Percentiles rank a stretch among this genome's conserved stretches.
Evolutionary conservation across 1,140 invertebrate genomes (phyloP).

Genomic region (Oedothorax gibbosus): DNA sequence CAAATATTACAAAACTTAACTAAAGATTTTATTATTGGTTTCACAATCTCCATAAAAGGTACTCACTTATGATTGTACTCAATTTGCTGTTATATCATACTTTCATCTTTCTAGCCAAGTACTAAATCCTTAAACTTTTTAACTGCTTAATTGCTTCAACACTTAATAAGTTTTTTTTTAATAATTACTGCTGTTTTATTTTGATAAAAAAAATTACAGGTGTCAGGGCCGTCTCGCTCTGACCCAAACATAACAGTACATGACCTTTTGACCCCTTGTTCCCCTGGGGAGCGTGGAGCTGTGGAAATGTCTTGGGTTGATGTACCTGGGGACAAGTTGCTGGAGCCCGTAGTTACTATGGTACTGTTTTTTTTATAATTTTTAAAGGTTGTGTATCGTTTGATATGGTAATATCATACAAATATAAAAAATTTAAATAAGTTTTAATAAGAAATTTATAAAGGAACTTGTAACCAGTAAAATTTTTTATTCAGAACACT

Average conservation of each 20-base stretch:
- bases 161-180: neutral
- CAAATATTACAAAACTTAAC: neutral
- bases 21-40: no score
- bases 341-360: conserved; percentile 87
- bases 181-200: neutral
- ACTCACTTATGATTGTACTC: neutral
- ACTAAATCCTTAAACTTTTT: no score
- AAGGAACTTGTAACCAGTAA: neutral
- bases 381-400: neutral
- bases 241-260: conserved; percentile 66
- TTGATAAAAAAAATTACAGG: conserved; percentile 26
- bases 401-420: neutral
- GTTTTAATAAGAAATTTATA: neutral
- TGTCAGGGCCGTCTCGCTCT: conserved; percentile 18
- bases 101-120: no score
- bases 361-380: conserved; percentile 1
- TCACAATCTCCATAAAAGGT: neutral
- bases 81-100: neutral
- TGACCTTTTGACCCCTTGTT: conserved; percentile 96
- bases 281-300: conserved; percentile 91
- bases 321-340: conserved; percentile 94
- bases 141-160: neutral
- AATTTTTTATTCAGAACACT: neutral
- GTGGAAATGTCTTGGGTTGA: conserved; percentile 98
- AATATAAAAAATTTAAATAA: neutral